Evolutionary conservation across 2,113 vertebrate species (phyloP), one percentile per base, ranked within the genome.

Genomic region (Sceloporus tristichus): DNA sequence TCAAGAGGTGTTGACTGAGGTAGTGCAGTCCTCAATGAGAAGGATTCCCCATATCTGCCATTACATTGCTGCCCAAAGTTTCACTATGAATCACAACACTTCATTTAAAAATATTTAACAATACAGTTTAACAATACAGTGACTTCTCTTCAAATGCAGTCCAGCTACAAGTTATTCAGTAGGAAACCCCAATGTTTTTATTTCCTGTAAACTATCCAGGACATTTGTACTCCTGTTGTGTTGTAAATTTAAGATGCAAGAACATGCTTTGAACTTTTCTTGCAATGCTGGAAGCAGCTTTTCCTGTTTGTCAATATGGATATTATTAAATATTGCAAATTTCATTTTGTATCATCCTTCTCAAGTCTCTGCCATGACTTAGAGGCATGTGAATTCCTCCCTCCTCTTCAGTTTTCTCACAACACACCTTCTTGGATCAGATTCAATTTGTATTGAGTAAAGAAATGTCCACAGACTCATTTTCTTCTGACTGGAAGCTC

Each of bases 361-460:
- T 91, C 71, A 90, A 91, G 79, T 94, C 54, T 88, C 18, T 79
- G 65, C 9, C 88, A 90, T 88, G 90, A 89, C 88, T 94, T 94
- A 70, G 87, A 94, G 93, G 91, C 85, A 94, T 82, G 90, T 92
- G 95, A 93, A 94, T 91, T 91, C 84, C 92, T 96, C 94, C 91
- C 84, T 95, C 87, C 93, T 68, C 85, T 86, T 94, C 77, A 89
- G 54, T 90, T 95, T 86, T 96, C 95, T 94, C 92, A 93, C 84
- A 95, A 71, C 91, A 94, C 91, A 94, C 91, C 93, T 95, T 92
- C 82, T 94, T 95, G 90, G 93, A 93, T 92, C 94, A 93, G 88
- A 38, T n/a, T 94, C 90, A 93, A 4, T 87, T 94, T 89, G 84
- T 90, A 48, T 48, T 85, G 89, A 84, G 93, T 88, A 92, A 89